A percentile compares a stretch with the other conserved stretches of the same genome.
Conservation (phyloP, 2,797 vertebrate species). For the Mustela erminea region DNA sequence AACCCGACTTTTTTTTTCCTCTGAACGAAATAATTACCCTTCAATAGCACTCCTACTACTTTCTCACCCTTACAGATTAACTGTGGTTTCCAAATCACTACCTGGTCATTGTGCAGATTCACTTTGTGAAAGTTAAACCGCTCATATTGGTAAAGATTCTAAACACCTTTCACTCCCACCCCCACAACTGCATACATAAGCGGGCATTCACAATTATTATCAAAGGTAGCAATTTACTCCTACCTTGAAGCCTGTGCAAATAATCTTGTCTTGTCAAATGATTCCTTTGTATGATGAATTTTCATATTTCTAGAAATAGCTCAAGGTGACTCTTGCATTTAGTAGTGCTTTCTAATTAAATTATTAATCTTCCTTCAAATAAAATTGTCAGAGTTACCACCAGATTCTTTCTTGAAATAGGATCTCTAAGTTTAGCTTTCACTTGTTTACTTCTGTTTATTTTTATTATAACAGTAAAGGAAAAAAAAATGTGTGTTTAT, state of each 20-base stretch:
- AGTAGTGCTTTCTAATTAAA: constrained; percentile 40
- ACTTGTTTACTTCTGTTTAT: constrained; percentile 50
- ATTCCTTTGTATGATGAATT: constrained; percentile 53
- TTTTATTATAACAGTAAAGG: constrained; percentile 55
- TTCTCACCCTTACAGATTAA: constrained; percentile 1
- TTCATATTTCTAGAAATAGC: constrained; percentile 65
- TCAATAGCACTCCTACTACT: constrained; percentile 26
- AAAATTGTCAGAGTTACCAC: constrained; percentile 10
- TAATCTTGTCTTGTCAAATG: constrained; percentile 24
- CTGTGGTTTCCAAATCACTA: constrained; percentile 52
- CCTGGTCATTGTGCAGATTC: background rate
- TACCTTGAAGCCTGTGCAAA: constrained; percentile 57
- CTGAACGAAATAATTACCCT: constrained; percentile 50
- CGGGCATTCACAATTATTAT: constrained; percentile 57
- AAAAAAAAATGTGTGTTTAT: background rate
- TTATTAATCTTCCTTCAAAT: constrained; percentile 45
- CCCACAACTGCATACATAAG: background rate
- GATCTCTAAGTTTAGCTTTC: constrained; percentile 45
- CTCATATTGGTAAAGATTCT: constrained; percentile 35
- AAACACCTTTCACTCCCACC: background rate
- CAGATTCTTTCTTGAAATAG: constrained; percentile 60
- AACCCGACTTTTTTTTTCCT: constrained; percentile 8
- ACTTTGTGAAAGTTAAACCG: constrained; percentile 33
- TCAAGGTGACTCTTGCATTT: constrained; percentile 47
- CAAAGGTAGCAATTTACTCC: constrained; percentile 47